Conservation (phyloP, 2,888 invertebrate genomes). For the Phragmatobia fuliginosa region DNA sequence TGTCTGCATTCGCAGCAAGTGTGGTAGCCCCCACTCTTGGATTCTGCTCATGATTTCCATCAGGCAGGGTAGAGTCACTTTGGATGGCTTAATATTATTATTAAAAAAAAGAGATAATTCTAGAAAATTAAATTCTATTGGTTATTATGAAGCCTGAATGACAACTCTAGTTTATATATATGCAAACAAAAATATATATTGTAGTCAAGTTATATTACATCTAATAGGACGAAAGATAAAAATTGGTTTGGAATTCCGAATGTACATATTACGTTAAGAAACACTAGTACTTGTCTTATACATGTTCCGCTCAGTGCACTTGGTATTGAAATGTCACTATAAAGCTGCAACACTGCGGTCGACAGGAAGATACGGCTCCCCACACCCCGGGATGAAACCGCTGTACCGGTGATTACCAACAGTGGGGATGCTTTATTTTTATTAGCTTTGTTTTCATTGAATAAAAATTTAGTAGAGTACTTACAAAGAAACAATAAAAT, state of each 20-base stretch:
- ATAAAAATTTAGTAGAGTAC: background rate
- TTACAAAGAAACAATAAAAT: background rate
- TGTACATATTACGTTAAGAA: background rate
- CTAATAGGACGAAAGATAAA: background rate
- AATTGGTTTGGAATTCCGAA: background rate
- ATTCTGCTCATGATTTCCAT: too few species aligned
- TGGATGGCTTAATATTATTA: too few species aligned
- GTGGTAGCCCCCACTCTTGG: too few species aligned
- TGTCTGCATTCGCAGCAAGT: too few species aligned
- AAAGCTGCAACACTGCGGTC: background rate
- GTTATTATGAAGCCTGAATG: background rate
- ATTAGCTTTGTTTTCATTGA: background rate
- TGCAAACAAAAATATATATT: background rate
- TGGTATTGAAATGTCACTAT: background rate
- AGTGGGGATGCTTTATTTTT: background rate
- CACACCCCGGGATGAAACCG: background rate
- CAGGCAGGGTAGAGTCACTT: too few species aligned
- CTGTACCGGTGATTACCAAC: background rate
- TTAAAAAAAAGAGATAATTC: too few species aligned
- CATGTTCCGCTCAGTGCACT: background rate
- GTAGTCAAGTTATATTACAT: background rate
- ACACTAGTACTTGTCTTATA: background rate
- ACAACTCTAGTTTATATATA: background rate
- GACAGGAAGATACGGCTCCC: background rate
- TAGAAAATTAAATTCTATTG: too few species aligned